These are phyloP conservation scores for Sinocyclocheilus anophthalmus DNA, from an alignment of 2,113 vertebrate species.

Conservation along the genomic window DNA sequence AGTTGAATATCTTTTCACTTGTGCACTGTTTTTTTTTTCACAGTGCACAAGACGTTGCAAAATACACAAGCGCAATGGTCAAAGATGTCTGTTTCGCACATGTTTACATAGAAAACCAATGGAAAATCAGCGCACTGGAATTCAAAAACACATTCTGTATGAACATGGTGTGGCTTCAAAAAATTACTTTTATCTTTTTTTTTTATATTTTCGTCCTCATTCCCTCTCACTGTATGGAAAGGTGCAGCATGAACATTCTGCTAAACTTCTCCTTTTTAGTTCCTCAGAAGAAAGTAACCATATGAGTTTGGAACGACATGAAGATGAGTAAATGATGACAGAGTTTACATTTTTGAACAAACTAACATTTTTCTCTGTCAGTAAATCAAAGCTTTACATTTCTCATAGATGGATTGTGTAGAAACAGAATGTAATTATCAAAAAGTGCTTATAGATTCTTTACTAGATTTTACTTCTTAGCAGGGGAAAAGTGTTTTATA, in stretches of 20 bases:
- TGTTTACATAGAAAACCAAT: background rate
- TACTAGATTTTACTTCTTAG: constrained; percentile 10
- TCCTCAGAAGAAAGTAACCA: background rate
- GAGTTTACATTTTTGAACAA: background rate
- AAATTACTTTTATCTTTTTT: background rate
- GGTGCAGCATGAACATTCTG: background rate
- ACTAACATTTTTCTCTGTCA: background rate
- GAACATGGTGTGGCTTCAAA: background rate
- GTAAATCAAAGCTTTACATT: background rate
- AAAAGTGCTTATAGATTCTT: constrained; percentile 3
- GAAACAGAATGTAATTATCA: background rate
- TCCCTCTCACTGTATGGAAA: background rate
- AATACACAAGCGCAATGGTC: background rate
- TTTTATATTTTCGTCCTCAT: background rate
- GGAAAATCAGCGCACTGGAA: background rate
- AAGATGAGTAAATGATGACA: background rate
- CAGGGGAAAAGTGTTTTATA: constrained; percentile 15
- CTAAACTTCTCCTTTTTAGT: background rate
- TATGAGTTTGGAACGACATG: background rate
- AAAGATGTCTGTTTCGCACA: background rate
- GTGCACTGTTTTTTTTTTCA: background rate
- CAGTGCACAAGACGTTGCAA: background rate
- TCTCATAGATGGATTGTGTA: background rate
- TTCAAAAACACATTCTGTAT: background rate
- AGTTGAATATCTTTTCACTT: background rate